These are phyloP conservation scores for Orthonychiurus folsomi DNA, from an alignment of 2,888 invertebrate species.

Conservation along the genomic window DNA sequence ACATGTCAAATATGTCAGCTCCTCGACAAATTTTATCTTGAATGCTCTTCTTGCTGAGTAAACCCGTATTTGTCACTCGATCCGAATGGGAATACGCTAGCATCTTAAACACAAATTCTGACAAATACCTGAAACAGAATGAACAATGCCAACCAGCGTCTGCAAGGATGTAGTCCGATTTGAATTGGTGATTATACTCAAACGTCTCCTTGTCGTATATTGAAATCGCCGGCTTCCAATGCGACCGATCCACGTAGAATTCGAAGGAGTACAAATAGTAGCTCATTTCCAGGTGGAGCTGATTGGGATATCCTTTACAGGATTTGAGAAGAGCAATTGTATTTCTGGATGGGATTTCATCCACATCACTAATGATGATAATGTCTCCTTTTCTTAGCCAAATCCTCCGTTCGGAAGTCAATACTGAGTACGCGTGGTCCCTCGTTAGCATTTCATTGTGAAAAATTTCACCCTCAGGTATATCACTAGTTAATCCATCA, in stretches of 20 bases:
- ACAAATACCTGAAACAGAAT: constrained; percentile 26
- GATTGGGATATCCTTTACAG: constrained; percentile 54
- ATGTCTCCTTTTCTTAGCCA: constrained; percentile 40
- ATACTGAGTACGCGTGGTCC: constrained; percentile 28
- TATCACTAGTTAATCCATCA: constrained; percentile 18
- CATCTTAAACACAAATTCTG: constrained; percentile 29
- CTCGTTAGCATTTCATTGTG: constrained; percentile 40
- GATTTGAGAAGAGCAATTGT: constrained; percentile 59
- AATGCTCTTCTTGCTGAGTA: constrained; percentile 17
- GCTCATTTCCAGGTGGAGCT: constrained; percentile 20
- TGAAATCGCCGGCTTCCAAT: constrained; percentile 26
- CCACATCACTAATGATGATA: constrained; percentile 50
- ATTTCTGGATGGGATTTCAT: constrained; percentile 54
- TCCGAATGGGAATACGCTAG: constrained; percentile 26
- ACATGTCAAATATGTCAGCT: constrained; percentile 25
- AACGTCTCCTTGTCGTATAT: constrained; percentile 5
- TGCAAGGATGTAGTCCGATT: constrained; percentile 15
- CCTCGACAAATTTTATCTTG: constrained; percentile 26
- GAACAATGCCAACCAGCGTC: constrained; percentile 31
- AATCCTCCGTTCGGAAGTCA: constrained; percentile 19
- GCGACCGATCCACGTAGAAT: constrained; percentile 16
- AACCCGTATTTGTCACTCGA: constrained; percentile 15
- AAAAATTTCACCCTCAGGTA: constrained; percentile 39
- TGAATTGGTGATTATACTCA: constrained; percentile 18
- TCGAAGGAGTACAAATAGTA: constrained; percentile 29